Evolutionary conservation across 2,888 invertebrate genomes (phyloP).

Genomic region (Tetheella fluctuosa): DNA sequence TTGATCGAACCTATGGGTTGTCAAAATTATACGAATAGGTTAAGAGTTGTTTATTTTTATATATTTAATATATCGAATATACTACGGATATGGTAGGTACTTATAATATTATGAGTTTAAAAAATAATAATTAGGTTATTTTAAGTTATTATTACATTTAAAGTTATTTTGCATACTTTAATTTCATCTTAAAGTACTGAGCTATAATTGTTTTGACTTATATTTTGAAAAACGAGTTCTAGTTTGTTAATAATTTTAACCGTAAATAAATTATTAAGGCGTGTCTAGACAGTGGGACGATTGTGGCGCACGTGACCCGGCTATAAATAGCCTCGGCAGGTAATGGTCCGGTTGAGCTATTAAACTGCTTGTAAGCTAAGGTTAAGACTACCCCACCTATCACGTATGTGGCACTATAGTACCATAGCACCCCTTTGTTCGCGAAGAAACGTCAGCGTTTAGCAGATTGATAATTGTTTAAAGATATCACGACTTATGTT

Average conservation of each 20-base stretch:
- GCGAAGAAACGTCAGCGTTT: neutral
- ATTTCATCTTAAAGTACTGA: no score
- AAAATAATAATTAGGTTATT: no score
- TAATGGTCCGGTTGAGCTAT: slow-evolving; percentile 36
- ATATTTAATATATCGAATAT: no score
- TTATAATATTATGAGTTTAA: no score
- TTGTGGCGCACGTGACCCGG: slow-evolving; percentile 36
- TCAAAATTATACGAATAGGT: no score
- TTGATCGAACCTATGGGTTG: neutral
- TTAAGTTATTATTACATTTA: no score
- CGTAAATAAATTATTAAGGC: slow-evolving; percentile 29
- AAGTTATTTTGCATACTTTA: no score
- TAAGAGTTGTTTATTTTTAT: no score
- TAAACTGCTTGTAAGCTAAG: slow-evolving; percentile 32
- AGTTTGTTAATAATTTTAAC: neutral
- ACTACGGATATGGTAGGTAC: no score
- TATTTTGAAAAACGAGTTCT: neutral
- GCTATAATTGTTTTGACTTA: neutral
- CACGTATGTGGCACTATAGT: slow-evolving; percentile 4
- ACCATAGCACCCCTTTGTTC: neutral
- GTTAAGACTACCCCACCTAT: slow-evolving; percentile 19
- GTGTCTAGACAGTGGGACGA: slow-evolving; percentile 35
- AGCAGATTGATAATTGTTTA: neutral
- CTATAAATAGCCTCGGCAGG: slow-evolving; percentile 31
- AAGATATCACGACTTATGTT: neutral